Evolutionary conservation across 2,888 invertebrate genomes (phyloP).

Genomic region (Trimorus sp.): DNA sequence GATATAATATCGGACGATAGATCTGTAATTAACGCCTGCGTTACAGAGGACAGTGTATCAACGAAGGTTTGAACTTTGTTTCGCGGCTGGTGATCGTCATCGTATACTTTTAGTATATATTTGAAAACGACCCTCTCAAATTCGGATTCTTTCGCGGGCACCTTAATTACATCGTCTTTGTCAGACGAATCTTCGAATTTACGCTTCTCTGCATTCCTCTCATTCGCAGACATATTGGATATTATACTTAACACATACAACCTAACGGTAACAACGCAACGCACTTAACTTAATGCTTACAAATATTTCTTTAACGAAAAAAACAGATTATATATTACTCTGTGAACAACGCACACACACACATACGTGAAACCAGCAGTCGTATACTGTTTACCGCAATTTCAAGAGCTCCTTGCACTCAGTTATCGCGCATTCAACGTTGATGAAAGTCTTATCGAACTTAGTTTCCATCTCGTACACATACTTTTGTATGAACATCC

Average conservation of each 20-base stretch:
- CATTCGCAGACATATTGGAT: neutral
- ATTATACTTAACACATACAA: too few relatives aligned
- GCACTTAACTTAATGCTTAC: too few relatives aligned
- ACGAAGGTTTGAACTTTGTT: constrained; percentile 7
- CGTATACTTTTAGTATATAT: constrained; percentile 4
- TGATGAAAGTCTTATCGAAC: constrained; percentile 33
- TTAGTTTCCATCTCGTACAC: constrained; percentile 32
- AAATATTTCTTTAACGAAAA: neutral
- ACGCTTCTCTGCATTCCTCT: neutral
- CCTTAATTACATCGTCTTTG: too few relatives aligned
- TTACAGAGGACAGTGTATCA: constrained; percentile 1
- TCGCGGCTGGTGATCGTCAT: neutral
- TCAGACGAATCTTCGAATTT: neutral
- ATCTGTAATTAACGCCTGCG: neutral
- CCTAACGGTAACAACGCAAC: too few relatives aligned
- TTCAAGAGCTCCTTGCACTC: neutral
- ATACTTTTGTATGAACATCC: constrained; percentile 44
- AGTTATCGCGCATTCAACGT: constrained; percentile 9
- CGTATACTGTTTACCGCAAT: too few relatives aligned
- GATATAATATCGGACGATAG: neutral
- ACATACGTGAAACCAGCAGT: too few relatives aligned
- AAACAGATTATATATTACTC: too few relatives aligned
- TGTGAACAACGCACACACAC: neutral
- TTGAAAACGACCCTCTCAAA: neutral
- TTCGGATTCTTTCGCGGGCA: neutral